These are phyloP conservation scores for Drosophila watanabei DNA, from an alignment of 1,140 invertebrate genomes.

Conservation along the genomic window DNA sequence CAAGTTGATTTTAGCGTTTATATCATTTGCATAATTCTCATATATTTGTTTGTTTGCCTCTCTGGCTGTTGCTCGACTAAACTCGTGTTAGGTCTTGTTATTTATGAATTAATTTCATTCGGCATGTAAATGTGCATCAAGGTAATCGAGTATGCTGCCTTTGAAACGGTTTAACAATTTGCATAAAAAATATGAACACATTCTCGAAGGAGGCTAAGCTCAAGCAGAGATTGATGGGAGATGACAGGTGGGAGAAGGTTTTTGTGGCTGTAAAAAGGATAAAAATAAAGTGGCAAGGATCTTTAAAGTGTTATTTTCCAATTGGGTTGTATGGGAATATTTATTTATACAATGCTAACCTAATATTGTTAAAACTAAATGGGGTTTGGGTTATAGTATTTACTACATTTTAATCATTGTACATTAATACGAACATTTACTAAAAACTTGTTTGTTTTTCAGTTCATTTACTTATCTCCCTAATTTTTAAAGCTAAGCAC, in stretches of 20 bases:
- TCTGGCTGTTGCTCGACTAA: slow-evolving; percentile 42
- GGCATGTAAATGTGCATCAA: slow-evolving; percentile 72
- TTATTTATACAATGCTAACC: too few species aligned
- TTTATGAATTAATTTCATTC: slow-evolving; percentile 80
- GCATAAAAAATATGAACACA: slow-evolving; percentile 63
- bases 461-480: too few species aligned
- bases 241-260: slow-evolving; percentile 8
- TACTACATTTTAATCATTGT: too few species aligned
- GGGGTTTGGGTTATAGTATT: too few species aligned
- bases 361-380: too few species aligned
- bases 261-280: neutral
- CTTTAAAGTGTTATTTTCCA: neutral
- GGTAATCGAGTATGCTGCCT: slow-evolving; percentile 71
- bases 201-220: slow-evolving; percentile 13
- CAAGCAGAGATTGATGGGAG: slow-evolving; percentile 28
- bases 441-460: too few species aligned
- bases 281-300: neutral
- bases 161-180: slow-evolving; percentile 47
- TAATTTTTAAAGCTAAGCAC: too few species aligned
- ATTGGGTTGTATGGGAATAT: neutral
- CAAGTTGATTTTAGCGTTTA: slow-evolving; percentile 75
- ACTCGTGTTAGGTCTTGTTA: slow-evolving; percentile 70
- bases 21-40: slow-evolving; percentile 79
- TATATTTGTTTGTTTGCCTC: slow-evolving; percentile 63
- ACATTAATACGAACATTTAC: too few species aligned